Conservation (phyloP, 2,797 vertebrate genomes). For the Gallinago stenura region DNA sequence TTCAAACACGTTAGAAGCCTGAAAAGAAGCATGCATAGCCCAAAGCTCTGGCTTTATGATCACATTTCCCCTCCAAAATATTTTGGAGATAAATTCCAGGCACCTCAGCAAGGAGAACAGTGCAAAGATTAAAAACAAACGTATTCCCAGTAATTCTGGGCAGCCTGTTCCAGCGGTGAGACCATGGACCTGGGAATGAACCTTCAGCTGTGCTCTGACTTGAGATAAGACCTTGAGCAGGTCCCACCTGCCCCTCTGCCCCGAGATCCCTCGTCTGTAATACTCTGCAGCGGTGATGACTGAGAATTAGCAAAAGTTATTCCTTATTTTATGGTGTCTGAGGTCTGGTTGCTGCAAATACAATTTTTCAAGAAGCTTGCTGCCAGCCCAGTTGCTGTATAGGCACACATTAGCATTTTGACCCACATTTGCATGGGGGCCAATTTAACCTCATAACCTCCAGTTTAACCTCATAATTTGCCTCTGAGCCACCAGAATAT, state of each 20-base stretch:
- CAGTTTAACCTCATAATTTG: not conserved
- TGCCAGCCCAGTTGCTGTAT: not conserved
- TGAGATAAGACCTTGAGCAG: not conserved
- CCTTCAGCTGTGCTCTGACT: not conserved
- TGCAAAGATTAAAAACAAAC: constrained; percentile 39
- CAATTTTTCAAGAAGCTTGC: not conserved
- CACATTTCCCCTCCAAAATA: constrained; percentile 24
- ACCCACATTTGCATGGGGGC: not conserved
- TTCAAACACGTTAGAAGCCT: not conserved
- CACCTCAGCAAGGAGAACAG: not conserved
- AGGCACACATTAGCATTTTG: not conserved
- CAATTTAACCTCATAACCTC: not conserved
- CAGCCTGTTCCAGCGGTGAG: not conserved
- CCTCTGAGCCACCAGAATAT: not conserved
- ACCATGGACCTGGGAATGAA: not conserved
- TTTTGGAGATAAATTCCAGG: constrained; percentile 53
- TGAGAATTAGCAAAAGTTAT: not conserved
- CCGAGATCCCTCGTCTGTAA: not conserved
- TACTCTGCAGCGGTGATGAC: not conserved
- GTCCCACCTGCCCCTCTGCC: not conserved
- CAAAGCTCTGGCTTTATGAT: constrained; percentile 54
- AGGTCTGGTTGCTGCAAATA: not conserved
- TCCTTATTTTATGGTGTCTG: not conserved
- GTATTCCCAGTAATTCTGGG: not conserved
- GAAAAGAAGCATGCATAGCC: constrained; percentile 10